A percentile compares a stretch with the other conserved stretches of the same genome.
Conservation (phyloP, 2,888 invertebrate species). For the Troides helena region DNA sequence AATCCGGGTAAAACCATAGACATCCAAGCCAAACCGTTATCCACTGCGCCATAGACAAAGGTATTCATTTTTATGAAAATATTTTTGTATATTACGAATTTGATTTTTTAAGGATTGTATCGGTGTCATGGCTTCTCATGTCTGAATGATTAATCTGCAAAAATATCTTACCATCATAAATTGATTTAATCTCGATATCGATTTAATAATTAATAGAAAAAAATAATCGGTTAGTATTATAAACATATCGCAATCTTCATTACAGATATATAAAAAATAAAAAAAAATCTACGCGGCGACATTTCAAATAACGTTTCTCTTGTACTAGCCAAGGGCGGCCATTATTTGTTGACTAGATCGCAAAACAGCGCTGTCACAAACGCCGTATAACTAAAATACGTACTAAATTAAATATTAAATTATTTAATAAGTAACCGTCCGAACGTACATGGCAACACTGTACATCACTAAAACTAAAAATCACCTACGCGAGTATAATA, state of each 20-base stretch:
- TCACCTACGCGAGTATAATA: neutral
- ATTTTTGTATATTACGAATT: too few species aligned
- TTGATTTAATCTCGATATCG: neutral
- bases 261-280: neutral
- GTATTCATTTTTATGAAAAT: too few species aligned
- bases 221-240: neutral
- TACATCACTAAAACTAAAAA: slow-evolving; percentile 12
- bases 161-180: neutral
- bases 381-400: neutral
- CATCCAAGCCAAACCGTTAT: too few species aligned
- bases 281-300: neutral
- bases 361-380: slow-evolving; percentile 2
- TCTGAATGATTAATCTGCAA: too few species aligned
- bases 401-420: slow-evolving; percentile 2
- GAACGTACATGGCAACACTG: slow-evolving; percentile 23
- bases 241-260: neutral
- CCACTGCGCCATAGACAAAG: too few species aligned
- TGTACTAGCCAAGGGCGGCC: neutral
- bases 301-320: neutral
- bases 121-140: too few species aligned
- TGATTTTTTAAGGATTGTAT: too few species aligned
- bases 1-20: too few species aligned
- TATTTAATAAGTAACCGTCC: slow-evolving; percentile 4
- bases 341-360: slow-evolving; percentile 24
- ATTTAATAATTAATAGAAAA: neutral